Evolutionary conservation across 2,888 invertebrate genomes (phyloP), one percentile per base, ranked within the genome.

Genomic region (Agonopterix subpropinquella): DNA sequence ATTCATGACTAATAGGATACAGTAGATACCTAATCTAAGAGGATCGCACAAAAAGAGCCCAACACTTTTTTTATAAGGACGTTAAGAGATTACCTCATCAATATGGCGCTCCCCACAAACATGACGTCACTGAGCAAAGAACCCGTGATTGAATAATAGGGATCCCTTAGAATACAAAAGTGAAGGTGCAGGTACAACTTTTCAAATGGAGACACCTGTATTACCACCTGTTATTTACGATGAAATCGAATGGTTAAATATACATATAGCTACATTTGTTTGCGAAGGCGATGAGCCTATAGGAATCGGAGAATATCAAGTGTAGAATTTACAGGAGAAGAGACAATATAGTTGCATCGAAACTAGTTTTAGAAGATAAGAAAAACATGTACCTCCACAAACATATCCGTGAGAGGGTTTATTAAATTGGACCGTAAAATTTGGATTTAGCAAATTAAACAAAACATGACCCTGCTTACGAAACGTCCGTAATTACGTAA

Each of bases 71-170:
- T 73, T 70, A 51, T 65, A 57, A 59, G 53, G 60, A 65, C 63
- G 56, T 64, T 67, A 59, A 57, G 51, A 70, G 73, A 77, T 82
- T 80, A 80, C 79, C 73, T 82, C 81, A 82, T 77, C 57, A 59
- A 53, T 52, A 52, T 59, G 66, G 70, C 69, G 67, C 67, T 71
- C 68, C 67, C 64, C 61, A 44, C 42, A 62, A 56, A 53, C 41
- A 58, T 59, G 79, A 81, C 76, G 77, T 80, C 77, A 80, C 47
- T 57, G 47, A 47, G 57, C 61, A 64, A 68, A 66, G 65, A 65
- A 62, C 64, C 62, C 43, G 18, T 61, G 56, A 65, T 61, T 48
- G 52, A 63, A 74, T 67, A 68, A 67, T 64, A 64, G 64, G 61
- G 65, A 59, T 65, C 70, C 68, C 61, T 62, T 54, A 52, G 55